Base-by-base conservation (phyloP, 2,113 vertebrate species). In the Bothrops jararaca region DNA sequence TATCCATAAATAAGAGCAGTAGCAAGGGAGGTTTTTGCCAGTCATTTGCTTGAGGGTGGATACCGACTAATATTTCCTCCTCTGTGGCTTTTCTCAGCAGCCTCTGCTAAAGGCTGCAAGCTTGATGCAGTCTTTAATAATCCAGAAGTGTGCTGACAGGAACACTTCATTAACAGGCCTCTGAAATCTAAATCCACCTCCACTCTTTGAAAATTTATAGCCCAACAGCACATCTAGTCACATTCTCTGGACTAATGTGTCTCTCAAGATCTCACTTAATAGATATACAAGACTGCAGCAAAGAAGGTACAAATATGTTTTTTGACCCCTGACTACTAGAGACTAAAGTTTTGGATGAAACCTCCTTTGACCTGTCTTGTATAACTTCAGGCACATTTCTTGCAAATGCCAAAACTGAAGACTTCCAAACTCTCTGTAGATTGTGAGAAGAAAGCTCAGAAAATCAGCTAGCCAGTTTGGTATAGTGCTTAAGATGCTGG, bases 131-230 rank as follows among this genome's bases (percentile, higher is more conserved):
- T 93, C 89, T 90, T 93, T 93, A 93, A 93, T 93, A 90, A 90
- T 57, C 92, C 92, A 93, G 89, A 86, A 93, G 89, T 56, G 1
- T 93, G 89, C 92, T 93, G 92, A 93, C 92, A 90, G 80, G 92
- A 93, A 90, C 87, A 89, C 80, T 90, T 90, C 42, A 89, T 90
- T 93, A 93, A 93, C 92, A 93, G 80, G 90, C 89, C 89, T 86
- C 92, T 90, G 92, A 90, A 93, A 93, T 93, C 92, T 86, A 93
- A 93, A 93, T 90, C 92, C 80, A 86, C 54, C 89, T 69, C 74
- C 48, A 93, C 80, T 86, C 89, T 48, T 90, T 90, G 52, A 85
- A 93, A 93, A 90, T 93, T 93, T 90, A 93, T 93, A 93, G 89
- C 89, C 56, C 56, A 93, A 90, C 80, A 93, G 52, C 56, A 54